Evolutionary conservation across 30 jellyfish, hydroid and myxozoan species (phyloP).

Genomic region (Aurelia coerulea): DNA sequence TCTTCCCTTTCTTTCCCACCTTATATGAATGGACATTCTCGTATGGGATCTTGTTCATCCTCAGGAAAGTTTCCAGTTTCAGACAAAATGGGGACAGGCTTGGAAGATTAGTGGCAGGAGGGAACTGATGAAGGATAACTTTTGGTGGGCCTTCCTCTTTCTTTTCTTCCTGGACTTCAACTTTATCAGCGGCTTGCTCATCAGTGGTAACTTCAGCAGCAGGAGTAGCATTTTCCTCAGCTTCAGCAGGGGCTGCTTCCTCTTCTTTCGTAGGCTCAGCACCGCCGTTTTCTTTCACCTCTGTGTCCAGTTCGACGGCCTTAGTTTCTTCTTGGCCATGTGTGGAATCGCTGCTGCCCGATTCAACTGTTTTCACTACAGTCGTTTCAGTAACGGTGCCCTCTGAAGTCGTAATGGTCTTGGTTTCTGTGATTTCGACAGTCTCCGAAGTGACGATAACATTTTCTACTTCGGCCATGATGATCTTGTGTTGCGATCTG

Average conservation of each 20-base stretch:
- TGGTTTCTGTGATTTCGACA: constrained; percentile 57
- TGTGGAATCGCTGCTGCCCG: constrained; percentile 28
- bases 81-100: constrained; percentile 87
- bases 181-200: constrained; percentile 65
- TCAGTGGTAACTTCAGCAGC: constrained; percentile 35
- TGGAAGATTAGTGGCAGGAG: constrained; percentile 84
- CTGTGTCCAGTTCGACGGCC: constrained; percentile 46
- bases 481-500: constrained; percentile 23
- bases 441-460: constrained; percentile 39
- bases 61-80: constrained; percentile 92
- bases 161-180: constrained; percentile 75
- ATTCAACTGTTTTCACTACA: constrained; percentile 37
- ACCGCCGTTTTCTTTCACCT: constrained; percentile 81
- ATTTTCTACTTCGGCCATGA: constrained; percentile 80
- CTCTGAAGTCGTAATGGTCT: constrained; percentile 43
- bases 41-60: constrained; percentile 93
- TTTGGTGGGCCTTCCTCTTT: constrained; percentile 84
- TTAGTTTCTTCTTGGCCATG: constrained; percentile 69
- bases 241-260: constrained; percentile 46
- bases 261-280: constrained; percentile 67
- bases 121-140: constrained; percentile 91
- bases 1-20: constrained; percentile 91
- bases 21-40: constrained; percentile 82
- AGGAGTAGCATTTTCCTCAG: constrained; percentile 18
- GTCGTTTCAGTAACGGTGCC: constrained; percentile 67